Conservation (phyloP, 2,113 vertebrate species). For the Acrocephalus arundinaceus region DNA sequence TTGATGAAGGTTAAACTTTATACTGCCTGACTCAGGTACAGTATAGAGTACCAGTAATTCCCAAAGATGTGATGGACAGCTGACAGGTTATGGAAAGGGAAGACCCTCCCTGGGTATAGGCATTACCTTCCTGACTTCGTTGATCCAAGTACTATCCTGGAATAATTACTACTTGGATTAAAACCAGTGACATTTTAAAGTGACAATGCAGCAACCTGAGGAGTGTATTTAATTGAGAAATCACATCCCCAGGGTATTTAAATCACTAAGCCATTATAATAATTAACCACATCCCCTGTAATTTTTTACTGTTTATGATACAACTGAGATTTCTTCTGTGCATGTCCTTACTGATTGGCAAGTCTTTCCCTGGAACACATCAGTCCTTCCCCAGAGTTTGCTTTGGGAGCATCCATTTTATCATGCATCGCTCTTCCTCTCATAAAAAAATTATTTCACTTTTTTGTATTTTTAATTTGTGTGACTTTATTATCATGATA, state of each 20-base stretch:
- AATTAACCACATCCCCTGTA: conserved; percentile 22
- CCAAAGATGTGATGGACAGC: neutral
- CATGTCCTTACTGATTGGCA: neutral
- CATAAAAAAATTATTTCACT: neutral
- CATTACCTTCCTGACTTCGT: neutral
- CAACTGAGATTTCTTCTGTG: neutral
- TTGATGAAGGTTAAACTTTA: neutral
- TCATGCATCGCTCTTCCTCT: neutral
- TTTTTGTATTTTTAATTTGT: neutral
- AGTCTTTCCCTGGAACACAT: neutral
- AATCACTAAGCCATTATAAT: conserved; percentile 4
- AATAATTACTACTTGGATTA: conserved; percentile 36
- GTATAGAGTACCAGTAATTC: neutral
- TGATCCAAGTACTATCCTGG: conserved; percentile 4
- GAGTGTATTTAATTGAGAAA: conserved; percentile 44
- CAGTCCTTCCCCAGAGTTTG: neutral
- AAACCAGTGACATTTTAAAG: conserved; percentile 26
- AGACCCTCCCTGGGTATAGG: neutral
- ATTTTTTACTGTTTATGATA: conserved; percentile 30
- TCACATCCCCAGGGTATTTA: neutral
- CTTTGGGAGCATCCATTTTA: neutral
- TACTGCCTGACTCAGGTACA: neutral
- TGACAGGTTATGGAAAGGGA: neutral
- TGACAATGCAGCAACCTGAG: neutral
- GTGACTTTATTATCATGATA: neutral